A percentile compares a stretch with the other conserved stretches of the same genome.
Evolutionary conservation across 2,888 invertebrate species (phyloP).

Genomic region (Stenodema calcarata): DNA sequence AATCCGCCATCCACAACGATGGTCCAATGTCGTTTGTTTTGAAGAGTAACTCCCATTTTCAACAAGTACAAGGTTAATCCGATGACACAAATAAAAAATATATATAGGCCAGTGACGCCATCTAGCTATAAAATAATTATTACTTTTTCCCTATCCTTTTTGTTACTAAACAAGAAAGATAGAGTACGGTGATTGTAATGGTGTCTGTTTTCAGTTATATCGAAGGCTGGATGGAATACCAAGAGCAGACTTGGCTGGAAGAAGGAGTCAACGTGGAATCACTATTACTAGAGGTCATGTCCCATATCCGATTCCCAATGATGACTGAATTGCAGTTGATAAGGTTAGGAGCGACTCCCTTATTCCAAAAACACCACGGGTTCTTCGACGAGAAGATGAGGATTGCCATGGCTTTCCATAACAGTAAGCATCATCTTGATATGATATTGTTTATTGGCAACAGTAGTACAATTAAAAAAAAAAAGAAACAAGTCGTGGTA

Average conservation of each 20-base stretch:
- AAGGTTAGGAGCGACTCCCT: constrained; percentile 77
- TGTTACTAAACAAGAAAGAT: too few relatives aligned
- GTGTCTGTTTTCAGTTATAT: constrained; percentile 11
- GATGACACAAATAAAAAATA: too few relatives aligned
- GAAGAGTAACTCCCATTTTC: too few relatives aligned
- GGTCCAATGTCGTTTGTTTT: too few relatives aligned
- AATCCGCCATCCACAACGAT: too few relatives aligned
- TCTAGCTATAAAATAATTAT: too few relatives aligned
- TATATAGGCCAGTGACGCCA: too few relatives aligned
- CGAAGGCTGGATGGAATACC: constrained; percentile 79
- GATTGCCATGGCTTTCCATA: constrained; percentile 85
- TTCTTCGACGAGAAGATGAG: constrained; percentile 88
- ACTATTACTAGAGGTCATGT: constrained; percentile 76
- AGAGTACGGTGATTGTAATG: constrained; percentile 73
- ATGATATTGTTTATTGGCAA: too few relatives aligned
- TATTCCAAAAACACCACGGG: constrained; percentile 82
- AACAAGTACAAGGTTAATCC: too few relatives aligned
- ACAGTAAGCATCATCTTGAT: constrained; percentile 26
- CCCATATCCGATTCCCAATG: constrained; percentile 88
- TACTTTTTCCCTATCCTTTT: too few relatives aligned
- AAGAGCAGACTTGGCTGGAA: constrained; percentile 68
- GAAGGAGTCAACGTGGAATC: constrained; percentile 69
- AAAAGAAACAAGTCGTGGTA: too few relatives aligned
- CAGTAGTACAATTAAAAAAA: too few relatives aligned
- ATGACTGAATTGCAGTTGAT: constrained; percentile 90